These are phyloP conservation scores for Notoglanidium macrostoma DNA, from an alignment of 2,797 vertebrate genomes.

Conservation along the genomic window DNA sequence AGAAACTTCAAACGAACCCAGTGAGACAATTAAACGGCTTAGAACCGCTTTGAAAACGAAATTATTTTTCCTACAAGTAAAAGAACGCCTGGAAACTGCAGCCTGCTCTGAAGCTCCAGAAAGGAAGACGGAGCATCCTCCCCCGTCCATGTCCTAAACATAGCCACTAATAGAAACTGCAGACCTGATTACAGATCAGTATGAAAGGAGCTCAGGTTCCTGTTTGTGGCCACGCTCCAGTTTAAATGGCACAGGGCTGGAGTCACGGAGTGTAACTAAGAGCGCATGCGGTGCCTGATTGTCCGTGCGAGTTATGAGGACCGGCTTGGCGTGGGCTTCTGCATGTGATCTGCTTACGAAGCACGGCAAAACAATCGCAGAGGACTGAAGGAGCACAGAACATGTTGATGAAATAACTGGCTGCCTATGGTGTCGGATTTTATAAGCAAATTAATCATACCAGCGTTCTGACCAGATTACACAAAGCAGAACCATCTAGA, in stretches of 20 bases:
- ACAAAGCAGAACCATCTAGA: background rate
- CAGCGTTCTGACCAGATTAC: slow-evolving; percentile 2
- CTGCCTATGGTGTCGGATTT: slow-evolving; percentile 39
- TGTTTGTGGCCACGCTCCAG: slow-evolving; percentile 14
- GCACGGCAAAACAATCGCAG: slow-evolving; percentile 29
- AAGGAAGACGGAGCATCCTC: slow-evolving; percentile 8
- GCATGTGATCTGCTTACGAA: slow-evolving; percentile 32
- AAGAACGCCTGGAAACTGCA: background rate
- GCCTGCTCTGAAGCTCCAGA: slow-evolving; percentile 3
- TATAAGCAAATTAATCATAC: slow-evolving; percentile 33
- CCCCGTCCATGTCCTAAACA: slow-evolving; percentile 20
- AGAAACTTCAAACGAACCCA: background rate
- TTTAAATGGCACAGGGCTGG: slow-evolving; percentile 27
- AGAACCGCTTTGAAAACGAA: background rate
- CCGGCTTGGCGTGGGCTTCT: background rate
- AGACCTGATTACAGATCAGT: slow-evolving; percentile 43
- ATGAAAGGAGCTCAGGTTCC: slow-evolving; percentile 31
- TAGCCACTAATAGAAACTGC: slow-evolving; percentile 28
- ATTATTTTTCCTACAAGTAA: background rate
- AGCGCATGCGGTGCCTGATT: slow-evolving; percentile 8
- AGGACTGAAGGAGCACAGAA: slow-evolving; percentile 14
- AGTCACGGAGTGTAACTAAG: slow-evolving; percentile 17
- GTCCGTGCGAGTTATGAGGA: slow-evolving; percentile 9
- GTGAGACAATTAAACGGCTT: background rate
- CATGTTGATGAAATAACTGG: slow-evolving; percentile 38